Conservation (phyloP, 2,113 vertebrate genomes). For the Anhinga rufa region DNA sequence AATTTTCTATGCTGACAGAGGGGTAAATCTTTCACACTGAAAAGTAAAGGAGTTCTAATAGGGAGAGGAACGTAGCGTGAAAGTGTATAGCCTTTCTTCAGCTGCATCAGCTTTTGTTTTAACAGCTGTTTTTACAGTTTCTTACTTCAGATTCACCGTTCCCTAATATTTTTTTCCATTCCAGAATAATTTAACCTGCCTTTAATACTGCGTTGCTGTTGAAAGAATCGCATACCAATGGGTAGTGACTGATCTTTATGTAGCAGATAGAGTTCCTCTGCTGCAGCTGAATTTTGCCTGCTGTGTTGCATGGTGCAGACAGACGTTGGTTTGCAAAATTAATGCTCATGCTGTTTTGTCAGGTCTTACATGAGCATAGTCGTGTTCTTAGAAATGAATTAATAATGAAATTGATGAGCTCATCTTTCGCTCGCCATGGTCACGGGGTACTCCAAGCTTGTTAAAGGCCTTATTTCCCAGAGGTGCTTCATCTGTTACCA, state of each 20-base stretch:
- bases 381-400: conserved; percentile 50
- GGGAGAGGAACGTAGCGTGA: not conserved
- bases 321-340: conserved; percentile 34
- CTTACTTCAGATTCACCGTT: not conserved
- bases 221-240: not conserved
- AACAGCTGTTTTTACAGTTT: not conserved
- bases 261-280: not conserved
- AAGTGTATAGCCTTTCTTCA: not conserved
- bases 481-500: not conserved
- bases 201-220: not conserved
- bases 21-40: not conserved
- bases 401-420: conserved; percentile 50
- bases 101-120: not conserved
- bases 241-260: not conserved
- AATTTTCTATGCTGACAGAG: not conserved
- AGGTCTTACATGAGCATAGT: not conserved
- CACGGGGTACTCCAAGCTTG: not conserved
- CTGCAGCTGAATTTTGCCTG: conserved; percentile 11
- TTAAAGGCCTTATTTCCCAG: conserved; percentile 23
- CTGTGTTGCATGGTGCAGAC: not conserved
- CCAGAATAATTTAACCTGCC: not conserved
- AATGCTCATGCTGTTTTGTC: conserved; percentile 23
- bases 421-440: not conserved
- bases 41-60: not conserved
- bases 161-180: not conserved